Conservation (phyloP, 2,113 vertebrate genomes). For the Chaenogobius annularis region DNA sequence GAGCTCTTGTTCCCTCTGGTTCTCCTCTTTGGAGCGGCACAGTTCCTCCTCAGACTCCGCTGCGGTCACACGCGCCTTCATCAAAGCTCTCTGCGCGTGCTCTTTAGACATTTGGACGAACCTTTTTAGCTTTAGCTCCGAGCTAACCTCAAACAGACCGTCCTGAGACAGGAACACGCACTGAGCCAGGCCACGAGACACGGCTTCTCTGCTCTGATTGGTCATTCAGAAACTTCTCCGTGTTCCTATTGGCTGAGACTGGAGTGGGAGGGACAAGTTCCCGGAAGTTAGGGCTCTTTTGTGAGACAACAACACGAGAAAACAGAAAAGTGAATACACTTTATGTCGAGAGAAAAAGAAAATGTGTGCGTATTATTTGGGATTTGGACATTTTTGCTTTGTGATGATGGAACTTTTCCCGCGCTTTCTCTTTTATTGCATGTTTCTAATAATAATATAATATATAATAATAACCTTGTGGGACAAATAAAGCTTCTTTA, state of each 20-base stretch:
- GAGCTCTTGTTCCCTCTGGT: not conserved
- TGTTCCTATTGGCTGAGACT: constrained; percentile 36
- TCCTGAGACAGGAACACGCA: too few species aligned
- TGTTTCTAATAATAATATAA: too few species aligned
- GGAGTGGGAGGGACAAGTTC: constrained; percentile 21
- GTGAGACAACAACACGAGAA: too few species aligned
- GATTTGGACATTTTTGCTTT: too few species aligned
- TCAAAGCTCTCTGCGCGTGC: not conserved
- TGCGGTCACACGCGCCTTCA: not conserved
- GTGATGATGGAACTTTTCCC: too few species aligned
- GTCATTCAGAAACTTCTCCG: not conserved
- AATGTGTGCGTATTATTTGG: too few species aligned
- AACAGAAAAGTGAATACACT: too few species aligned
- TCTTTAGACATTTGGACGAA: not conserved
- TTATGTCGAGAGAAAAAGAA: too few species aligned
- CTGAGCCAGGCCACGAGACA: not conserved
- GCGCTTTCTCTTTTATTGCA: too few species aligned
- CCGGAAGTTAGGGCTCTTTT: too few species aligned
- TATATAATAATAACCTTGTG: too few species aligned
- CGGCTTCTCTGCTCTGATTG: constrained; percentile 5
- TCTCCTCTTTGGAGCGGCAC: not conserved
- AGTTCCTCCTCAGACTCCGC: not conserved
- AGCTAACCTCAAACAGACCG: not conserved
- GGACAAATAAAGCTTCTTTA: too few species aligned
- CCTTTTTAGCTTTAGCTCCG: not conserved